phyloP scores from a whole-genome alignment of 2,797 vertebrate genomes.

The Enteromius argenteus region DNA sequence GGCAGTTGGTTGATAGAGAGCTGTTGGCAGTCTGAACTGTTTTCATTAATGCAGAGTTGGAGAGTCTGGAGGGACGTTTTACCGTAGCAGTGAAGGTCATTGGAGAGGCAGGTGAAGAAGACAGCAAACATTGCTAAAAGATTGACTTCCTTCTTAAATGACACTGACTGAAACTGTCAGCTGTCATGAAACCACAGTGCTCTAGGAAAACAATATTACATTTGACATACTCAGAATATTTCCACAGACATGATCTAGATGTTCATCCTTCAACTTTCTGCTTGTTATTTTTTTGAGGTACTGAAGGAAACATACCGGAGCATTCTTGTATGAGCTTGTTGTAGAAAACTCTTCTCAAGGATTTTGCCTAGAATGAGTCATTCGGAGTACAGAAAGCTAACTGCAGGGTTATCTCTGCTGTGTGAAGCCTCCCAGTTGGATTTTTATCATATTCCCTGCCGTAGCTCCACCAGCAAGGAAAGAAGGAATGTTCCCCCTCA shows the following conservation, averaged over 20 bases:
- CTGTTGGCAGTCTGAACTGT: conserved; percentile 2
- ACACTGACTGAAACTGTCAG: conserved; percentile 13
- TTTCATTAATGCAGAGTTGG: conserved; percentile 33
- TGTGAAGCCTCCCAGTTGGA: conserved; percentile 47
- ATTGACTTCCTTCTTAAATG: not conserved
- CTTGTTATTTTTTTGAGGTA: conserved; percentile 20
- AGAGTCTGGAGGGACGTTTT: conserved; percentile 22
- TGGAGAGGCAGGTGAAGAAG: conserved; percentile 35
- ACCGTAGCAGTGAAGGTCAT: conserved; percentile 19
- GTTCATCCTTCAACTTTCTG: not conserved
- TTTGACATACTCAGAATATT: conserved; percentile 6
- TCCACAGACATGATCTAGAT: conserved; percentile 10
- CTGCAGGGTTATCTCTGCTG: conserved; percentile 64
- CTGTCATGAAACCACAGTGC: not conserved
- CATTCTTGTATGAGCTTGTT: conserved; percentile 24
- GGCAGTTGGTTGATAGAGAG: not conserved
- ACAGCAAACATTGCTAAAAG: conserved; percentile 26
- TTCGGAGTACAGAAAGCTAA: conserved; percentile 69
- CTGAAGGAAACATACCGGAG: not conserved
- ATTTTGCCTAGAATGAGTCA: conserved; percentile 72
- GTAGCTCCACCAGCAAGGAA: conserved; percentile 44
- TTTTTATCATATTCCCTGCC: conserved; percentile 50
- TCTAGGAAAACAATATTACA: conserved; percentile 4
- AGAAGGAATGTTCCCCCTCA: conserved; percentile 54
- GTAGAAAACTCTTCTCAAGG: conserved; percentile 36